Base-by-base conservation (phyloP, 2,888 invertebrate genomes). In the Anorthoa munda region DNA sequence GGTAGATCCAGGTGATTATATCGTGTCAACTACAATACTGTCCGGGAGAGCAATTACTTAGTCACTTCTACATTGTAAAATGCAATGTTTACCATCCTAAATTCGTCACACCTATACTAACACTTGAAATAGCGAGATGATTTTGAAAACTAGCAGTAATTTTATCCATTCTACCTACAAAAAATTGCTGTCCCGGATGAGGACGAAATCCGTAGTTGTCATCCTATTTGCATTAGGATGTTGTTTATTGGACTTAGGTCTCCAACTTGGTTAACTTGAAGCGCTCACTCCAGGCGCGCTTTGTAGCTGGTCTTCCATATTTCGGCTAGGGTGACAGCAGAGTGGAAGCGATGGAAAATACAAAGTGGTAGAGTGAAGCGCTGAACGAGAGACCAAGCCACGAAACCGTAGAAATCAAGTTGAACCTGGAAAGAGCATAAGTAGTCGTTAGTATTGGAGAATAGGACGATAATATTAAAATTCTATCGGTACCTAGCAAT, bases 221-320 rank as follows among this genome's bases (percentile, higher is more conserved):
- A 86, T 90, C 92, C 91, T 87, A 90, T 85, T 75, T 81, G 83
- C 81, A 75, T 82, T 87, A 90, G 91, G 91, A 88, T 81, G 82
- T 85, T 84, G 83, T 86, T 86, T 82, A 87, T 89, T 92, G 92
- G 91, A 92, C 88, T 89, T 86, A 77, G 86, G 85, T 88, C 87
- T 89, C 86, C 82, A 87, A 87, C 48, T 71, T 83, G 78, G 77
- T 82, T 67, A 95, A 64, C 74, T 67, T 74, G 23, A 71, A 72
- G 79, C 64, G 86, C 92, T 98, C 98, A 98, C 96, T 98, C 98
- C 93, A 98, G 97, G 84, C 98, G 97, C 87, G 98, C 98, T 96
- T 98, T 98, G 97, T 99, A 99, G 95, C 98, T 98, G 88, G 98
- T 99, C 97, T 99, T 99, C 99, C 99, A 99, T 88, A 99, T 98